phyloP scores from a whole-genome alignment of 2,888 invertebrate species.

The Brachyptera putata region DNA sequence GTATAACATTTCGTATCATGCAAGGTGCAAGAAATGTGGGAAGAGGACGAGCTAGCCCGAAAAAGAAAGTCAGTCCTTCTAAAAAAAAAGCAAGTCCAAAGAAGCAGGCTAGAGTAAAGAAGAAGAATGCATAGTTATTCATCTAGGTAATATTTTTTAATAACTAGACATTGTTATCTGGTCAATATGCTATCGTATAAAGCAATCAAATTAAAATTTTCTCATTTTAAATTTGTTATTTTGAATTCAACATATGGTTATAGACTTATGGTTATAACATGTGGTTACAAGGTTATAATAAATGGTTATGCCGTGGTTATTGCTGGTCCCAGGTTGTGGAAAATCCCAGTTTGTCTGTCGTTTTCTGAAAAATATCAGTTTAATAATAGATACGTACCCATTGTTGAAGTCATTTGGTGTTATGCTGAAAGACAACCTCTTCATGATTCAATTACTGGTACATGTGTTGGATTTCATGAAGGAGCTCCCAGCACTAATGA shows the following conservation, averaged over 20 bases:
- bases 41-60: background rate
- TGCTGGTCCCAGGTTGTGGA: background rate
- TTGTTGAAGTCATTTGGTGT: background rate
- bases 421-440: background rate
- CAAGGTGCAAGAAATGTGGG: background rate
- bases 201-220: no score
- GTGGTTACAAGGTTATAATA: no score
- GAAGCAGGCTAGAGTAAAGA: background rate
- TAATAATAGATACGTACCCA: background rate
- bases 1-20: conserved; percentile 9
- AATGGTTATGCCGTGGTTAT: conserved; percentile 10
- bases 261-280: no score
- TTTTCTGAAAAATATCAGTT: background rate
- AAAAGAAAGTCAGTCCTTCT: no score
- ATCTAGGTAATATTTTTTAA: no score
- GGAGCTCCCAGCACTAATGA: background rate
- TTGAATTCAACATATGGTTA: no score
- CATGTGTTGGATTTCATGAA: conserved; percentile 7
- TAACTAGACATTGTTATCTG: no score
- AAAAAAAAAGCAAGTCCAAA: background rate
- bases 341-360: conserved; percentile 1
- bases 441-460: background rate
- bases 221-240: no score
- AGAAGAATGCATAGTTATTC: no score
- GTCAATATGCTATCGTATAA: no score